Evolutionary conservation across 2,888 invertebrate species (phyloP).

Genomic region (Tethea ocularis): DNA sequence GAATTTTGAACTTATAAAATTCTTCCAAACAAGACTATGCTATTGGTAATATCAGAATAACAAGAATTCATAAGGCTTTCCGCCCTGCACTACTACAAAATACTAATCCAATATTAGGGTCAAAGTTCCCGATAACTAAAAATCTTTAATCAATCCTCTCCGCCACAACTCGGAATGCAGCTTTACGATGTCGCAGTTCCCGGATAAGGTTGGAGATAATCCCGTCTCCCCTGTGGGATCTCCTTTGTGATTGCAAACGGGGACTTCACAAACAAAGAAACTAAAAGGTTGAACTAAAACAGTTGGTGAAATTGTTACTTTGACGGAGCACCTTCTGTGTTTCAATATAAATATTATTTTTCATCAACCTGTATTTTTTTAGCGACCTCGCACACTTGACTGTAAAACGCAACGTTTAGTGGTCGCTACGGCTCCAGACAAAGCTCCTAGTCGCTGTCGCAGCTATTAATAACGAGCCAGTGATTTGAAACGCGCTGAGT

Average conservation of each 20-base stretch:
- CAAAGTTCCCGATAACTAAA: too few relatives aligned
- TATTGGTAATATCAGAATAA: too few relatives aligned
- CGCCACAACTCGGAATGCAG: slow-evolving; percentile 25
- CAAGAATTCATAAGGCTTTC: too few relatives aligned
- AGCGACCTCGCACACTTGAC: background rate
- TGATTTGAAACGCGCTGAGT: too few relatives aligned
- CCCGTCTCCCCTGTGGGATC: slow-evolving; percentile 54
- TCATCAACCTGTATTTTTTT: background rate
- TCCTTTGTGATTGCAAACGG: slow-evolving; percentile 62
- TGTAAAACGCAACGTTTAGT: too few relatives aligned
- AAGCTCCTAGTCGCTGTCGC: too few relatives aligned
- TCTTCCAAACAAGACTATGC: too few relatives aligned
- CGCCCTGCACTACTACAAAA: too few relatives aligned
- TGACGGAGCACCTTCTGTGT: slow-evolving; percentile 18
- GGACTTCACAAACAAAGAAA: slow-evolving; percentile 48
- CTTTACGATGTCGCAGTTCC: slow-evolving; percentile 32
- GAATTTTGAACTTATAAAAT: too few relatives aligned
- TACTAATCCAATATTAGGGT: too few relatives aligned
- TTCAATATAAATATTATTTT: slow-evolving; percentile 10
- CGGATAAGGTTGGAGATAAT: slow-evolving; percentile 62
- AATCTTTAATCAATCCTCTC: background rate
- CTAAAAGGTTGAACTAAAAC: slow-evolving; percentile 37
- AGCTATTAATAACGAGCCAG: too few relatives aligned
- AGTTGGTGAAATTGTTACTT: slow-evolving; percentile 34
- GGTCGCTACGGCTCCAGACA: too few relatives aligned